Evolutionary conservation across 1,140 invertebrate genomes (phyloP), one percentile per base, ranked within the genome.

Genomic region (Lordiphosa mommai): DNA sequence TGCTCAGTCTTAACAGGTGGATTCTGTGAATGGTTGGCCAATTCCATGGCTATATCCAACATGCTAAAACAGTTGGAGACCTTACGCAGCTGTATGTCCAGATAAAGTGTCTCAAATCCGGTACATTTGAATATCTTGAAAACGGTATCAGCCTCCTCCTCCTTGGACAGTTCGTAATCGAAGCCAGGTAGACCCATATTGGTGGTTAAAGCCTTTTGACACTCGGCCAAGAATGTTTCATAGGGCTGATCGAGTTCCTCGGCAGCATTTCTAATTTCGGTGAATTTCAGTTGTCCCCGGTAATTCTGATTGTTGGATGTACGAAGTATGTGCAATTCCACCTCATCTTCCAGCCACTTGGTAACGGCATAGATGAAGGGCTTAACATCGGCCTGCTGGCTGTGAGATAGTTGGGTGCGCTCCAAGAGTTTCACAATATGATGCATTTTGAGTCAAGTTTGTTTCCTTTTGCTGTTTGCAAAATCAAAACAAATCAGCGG

Each of bases 101-200:
- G 13, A 4, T 72, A 85, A 0, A 85, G 17, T 0, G 68, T 84
- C 9, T 84, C 77, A 30, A 48, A 85, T 27, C 77, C 77, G 4
- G 44, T 17, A 33, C 79, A 84, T 38, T 77, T 84, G 10, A 47
- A 47, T 7, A 84, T 32, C n/a, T 61, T 85, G n/a, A 84, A 84
- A 7, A 33, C 20, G 0, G n/a, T 12, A 8, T 52, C 9, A 10
- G 74, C 41, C 1, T 33, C 43, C 1, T 70, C 41, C 2, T 57
- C 36, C 3, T 43, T 4, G 9, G 20, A 23, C 1, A 84, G 12
- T 9, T 66, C 72, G 14, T 84, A 84, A 5, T 84, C 77, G 4
- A 77, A 84, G 1, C 68, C 77, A 0, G 23, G 8, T 1, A 57
- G 2, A 0, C 79, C 79, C 72, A 84, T 65, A 13, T 77, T 46